Percentiles rank a stretch among this genome's conserved stretches.
These are phyloP conservation scores for Drosophila willistoni DNA, from an alignment of 1,140 invertebrate species.

Conservation along the genomic window DNA sequence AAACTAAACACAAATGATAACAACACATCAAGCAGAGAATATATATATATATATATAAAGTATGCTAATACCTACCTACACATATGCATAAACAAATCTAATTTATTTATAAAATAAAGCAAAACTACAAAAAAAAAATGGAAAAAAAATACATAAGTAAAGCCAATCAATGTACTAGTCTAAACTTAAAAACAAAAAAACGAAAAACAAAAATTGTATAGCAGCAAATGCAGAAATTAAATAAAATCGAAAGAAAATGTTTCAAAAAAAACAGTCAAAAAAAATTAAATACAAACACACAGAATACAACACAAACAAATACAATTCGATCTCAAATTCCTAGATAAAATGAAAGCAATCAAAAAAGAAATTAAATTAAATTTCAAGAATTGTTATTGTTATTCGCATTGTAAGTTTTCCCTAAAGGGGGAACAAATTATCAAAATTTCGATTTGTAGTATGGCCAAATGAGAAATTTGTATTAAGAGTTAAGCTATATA, in stretches of 20 bases:
- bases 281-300: conserved; percentile 1
- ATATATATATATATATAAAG: conserved; percentile 53
- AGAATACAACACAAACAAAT: not conserved
- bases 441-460: conserved; percentile 5
- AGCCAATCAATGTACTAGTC: conserved; percentile 68
- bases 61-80: conserved; percentile 32
- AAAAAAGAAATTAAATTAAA: not conserved
- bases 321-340: conserved; percentile 18
- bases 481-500: too few species aligned
- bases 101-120: conserved; percentile 69
- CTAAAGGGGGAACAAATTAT: not conserved
- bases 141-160: not conserved
- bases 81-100: conserved; percentile 57
- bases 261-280: conserved; percentile 9
- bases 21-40: conserved; percentile 64
- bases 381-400: conserved; percentile 10
- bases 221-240: conserved; percentile 23
- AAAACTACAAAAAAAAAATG: conserved; percentile 29
- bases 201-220: conserved; percentile 21
- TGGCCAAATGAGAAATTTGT: not conserved
- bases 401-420: conserved; percentile 9
- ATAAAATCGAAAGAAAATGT: conserved; percentile 26
- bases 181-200: conserved; percentile 35
- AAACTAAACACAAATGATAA: conserved; percentile 69
- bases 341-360: conserved; percentile 4